These are phyloP conservation scores for Ctenopoma kingsleyae DNA, from an alignment of 2,797 vertebrate species.

Conservation along the genomic window DNA sequence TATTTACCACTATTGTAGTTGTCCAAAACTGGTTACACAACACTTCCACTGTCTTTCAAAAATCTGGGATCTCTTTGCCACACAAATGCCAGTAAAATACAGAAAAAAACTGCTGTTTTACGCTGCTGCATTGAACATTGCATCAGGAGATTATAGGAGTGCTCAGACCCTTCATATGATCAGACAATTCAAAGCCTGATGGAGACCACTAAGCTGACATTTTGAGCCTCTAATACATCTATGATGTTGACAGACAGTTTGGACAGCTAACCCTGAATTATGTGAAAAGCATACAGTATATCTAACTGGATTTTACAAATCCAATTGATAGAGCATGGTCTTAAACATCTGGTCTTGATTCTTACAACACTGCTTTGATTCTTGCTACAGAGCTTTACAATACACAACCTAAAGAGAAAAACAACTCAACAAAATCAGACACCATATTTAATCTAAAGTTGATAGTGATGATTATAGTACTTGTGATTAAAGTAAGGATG, in stretches of 20 bases:
- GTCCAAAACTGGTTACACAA: constrained; percentile 18
- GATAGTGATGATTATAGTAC: background rate
- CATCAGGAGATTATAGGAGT: constrained; percentile 74
- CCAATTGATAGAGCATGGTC: constrained; percentile 74
- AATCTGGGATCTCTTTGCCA: constrained; percentile 24
- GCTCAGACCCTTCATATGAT: constrained; percentile 68
- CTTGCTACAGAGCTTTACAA: constrained; percentile 26
- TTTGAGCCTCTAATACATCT: constrained; percentile 74
- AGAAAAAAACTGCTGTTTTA: constrained; percentile 49
- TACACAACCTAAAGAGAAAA: constrained; percentile 25
- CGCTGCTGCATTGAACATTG: constrained; percentile 61
- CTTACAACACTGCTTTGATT: constrained; percentile 48
- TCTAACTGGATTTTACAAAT: constrained; percentile 80
- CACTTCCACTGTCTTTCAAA: constrained; percentile 28
- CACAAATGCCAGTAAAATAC: constrained; percentile 40
- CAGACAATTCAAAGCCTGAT: constrained; percentile 75
- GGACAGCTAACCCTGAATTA: constrained; percentile 72
- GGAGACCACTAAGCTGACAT: constrained; percentile 77
- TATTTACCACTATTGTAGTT: constrained; percentile 19
- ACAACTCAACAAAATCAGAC: constrained; percentile 26
- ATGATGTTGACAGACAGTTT: constrained; percentile 74
- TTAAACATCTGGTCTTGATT: constrained; percentile 64
- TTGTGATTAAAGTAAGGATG: constrained; percentile 17
- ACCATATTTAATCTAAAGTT: constrained; percentile 16
- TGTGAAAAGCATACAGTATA: constrained; percentile 70